Conservation (phyloP, 2,113 vertebrate genomes). For the Panurus biarmicus region DNA sequence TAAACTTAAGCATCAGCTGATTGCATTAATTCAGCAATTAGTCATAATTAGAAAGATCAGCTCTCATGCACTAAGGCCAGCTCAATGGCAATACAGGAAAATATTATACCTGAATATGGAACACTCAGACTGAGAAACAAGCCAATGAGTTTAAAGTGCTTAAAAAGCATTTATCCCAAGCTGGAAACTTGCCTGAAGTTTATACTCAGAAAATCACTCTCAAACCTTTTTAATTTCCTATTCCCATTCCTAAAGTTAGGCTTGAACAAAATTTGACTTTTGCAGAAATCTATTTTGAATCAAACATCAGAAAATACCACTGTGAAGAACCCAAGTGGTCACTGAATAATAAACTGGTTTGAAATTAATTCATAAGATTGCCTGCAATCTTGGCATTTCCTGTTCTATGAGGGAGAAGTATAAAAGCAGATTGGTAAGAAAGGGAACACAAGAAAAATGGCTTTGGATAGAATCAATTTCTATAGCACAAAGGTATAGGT, state of each 20-base stretch:
- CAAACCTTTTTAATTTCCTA: background rate
- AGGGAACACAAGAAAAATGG: background rate
- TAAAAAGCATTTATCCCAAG: background rate
- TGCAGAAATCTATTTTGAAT: background rate
- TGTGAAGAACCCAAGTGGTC: background rate
- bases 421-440: background rate
- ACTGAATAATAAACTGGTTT: background rate
- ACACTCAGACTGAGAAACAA: background rate
- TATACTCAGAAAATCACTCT: background rate
- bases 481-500: background rate
- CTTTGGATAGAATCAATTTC: background rate
- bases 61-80: background rate
- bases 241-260: background rate
- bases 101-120: background rate
- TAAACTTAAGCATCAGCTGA: background rate
- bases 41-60: background rate
- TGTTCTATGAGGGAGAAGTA: background rate
- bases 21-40: background rate
- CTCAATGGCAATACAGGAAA: background rate
- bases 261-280: background rate
- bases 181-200: background rate
- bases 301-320: background rate
- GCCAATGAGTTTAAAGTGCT: background rate
- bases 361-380: background rate
- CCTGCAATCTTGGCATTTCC: background rate